Evolutionary conservation across 2,797 vertebrate genomes (phyloP).

Genomic region (Lepus townsendii): DNA sequence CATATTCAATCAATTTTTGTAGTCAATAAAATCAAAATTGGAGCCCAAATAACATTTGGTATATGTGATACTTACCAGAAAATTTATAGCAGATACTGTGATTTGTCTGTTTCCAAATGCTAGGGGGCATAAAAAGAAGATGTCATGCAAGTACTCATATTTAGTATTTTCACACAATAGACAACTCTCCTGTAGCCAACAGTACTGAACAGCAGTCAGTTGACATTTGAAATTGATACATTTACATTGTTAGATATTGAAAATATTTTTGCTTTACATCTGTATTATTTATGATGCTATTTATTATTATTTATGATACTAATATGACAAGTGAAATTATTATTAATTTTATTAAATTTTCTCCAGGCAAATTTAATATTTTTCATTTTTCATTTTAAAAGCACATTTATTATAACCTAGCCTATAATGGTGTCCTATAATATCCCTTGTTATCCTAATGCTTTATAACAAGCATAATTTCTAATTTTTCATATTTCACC

Average conservation of each 20-base stretch:
- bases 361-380: neutral
- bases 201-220: neutral
- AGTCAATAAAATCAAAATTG: neutral
- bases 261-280: neutral
- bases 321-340: no score
- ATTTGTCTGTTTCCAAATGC: slow-evolving; percentile 90
- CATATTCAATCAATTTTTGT: neutral
- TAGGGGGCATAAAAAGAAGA: slow-evolving; percentile 84
- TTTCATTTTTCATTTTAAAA: neutral
- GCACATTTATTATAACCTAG: rapidly evolving
- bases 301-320: no score
- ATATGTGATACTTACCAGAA: slow-evolving; percentile 88
- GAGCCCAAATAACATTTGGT: neutral
- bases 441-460: neutral
- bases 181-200: neutral
- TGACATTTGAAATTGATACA: neutral
- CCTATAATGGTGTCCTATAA: rapidly evolving
- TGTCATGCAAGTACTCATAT: neutral
- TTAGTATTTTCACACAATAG: neutral
- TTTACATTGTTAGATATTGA: neutral
- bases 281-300: no score
- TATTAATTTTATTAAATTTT: neutral
- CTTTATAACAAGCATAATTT: neutral
- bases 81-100: slow-evolving; percentile 87
- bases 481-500: neutral